Conservation (phyloP, 1,140 invertebrate species). For the Hyposmocoma kahamanoa region DNA sequence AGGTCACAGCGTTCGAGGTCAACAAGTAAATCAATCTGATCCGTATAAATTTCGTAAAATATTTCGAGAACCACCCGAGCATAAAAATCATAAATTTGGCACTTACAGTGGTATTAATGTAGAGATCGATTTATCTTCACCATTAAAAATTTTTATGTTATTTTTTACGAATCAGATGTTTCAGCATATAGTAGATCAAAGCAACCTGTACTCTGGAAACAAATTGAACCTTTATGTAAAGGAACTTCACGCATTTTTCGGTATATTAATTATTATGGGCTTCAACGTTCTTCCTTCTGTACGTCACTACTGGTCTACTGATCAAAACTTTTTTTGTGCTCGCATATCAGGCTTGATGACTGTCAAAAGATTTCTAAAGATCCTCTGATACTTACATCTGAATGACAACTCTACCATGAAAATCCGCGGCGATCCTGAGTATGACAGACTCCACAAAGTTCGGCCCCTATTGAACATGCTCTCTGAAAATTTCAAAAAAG, state of each 20-base stretch:
- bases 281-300: constrained; percentile 20
- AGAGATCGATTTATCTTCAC: background rate
- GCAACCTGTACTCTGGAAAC: background rate
- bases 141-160: background rate
- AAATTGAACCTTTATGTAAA: background rate
- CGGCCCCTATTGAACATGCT: constrained; percentile 34
- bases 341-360: constrained; percentile 48
- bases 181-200: background rate
- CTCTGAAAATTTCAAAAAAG: constrained; percentile 25
- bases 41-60: background rate
- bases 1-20: too few species aligned
- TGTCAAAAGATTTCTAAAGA: constrained; percentile 51
- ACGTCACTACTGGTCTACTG: constrained; percentile 44
- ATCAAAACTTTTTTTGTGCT: constrained; percentile 38
- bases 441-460: constrained; percentile 58
- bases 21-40: background rate
- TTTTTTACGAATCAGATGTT: background rate
- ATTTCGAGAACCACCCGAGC: background rate
- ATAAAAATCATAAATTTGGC: background rate
- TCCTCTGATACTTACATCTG: constrained; percentile 41
- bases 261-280: constrained; percentile 31
- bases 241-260: constrained; percentile 13
- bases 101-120: background rate
- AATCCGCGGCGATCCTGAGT: constrained; percentile 30
- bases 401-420: constrained; percentile 34